A percentile compares a stretch with the other conserved stretches of the same genome.
Evolutionary conservation across 1,140 invertebrate genomes (phyloP).

Genomic region (Penaeus japonicus): DNA sequence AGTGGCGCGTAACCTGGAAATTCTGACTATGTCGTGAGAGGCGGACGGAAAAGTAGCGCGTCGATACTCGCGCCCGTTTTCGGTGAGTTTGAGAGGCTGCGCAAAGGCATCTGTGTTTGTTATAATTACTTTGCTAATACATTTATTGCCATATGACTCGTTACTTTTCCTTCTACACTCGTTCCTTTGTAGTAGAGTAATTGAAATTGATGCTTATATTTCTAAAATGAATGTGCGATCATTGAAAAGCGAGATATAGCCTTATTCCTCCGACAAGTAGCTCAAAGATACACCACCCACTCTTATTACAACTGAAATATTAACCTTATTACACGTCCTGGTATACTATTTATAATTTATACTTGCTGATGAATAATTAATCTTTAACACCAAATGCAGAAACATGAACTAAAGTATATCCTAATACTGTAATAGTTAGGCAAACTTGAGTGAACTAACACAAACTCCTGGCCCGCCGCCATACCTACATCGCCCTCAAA

Average conservation of each 20-base stretch:
- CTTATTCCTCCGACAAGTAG: conserved; percentile 10
- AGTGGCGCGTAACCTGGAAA: background rate
- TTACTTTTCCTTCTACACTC: background rate
- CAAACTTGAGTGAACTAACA: conserved; percentile 40
- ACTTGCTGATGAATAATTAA: conserved; percentile 30
- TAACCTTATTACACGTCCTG: background rate
- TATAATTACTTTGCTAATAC: conserved; percentile 32
- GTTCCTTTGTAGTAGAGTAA: background rate
- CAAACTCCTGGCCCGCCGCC: conserved; percentile 49
- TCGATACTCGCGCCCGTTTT: conserved; percentile 45
- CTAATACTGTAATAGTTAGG: background rate
- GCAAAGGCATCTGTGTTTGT: conserved; percentile 51
- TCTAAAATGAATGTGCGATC: background rate
- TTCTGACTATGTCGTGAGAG: background rate
- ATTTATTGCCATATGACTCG: background rate
- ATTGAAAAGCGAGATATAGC: background rate
- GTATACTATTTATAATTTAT: background rate
- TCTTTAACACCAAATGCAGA: background rate
- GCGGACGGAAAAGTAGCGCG: conserved; percentile 49
- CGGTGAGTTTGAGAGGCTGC: conserved; percentile 35
- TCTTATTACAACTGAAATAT: conserved; percentile 28
- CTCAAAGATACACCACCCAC: conserved; percentile 27
- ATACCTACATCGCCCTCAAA: conserved; percentile 16
- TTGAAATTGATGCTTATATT: background rate
- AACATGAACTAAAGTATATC: background rate